phyloP scores from a whole-genome alignment of 2,113 vertebrate species.

The Ptychochromis oligacanthus region DNA sequence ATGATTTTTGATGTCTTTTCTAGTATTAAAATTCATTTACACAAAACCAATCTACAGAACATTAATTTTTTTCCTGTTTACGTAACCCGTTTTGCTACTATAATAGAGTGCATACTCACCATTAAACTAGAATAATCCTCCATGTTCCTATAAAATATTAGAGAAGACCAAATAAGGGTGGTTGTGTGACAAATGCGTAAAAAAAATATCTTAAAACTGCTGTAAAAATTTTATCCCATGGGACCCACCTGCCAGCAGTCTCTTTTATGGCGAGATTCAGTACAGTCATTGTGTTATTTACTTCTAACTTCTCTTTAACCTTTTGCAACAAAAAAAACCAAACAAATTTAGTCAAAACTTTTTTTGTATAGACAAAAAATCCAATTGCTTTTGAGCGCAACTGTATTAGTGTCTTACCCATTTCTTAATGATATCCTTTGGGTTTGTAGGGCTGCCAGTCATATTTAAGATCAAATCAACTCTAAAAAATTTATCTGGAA shows the following conservation, averaged over 20 bases:
- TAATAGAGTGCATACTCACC: conserved; percentile 32
- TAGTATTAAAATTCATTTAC: neutral
- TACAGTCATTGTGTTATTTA: conserved; percentile 22
- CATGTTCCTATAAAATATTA: conserved; percentile 26
- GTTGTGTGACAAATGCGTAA: neutral
- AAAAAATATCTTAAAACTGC: neutral
- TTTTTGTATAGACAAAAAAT: neutral
- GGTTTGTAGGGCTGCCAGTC: conserved; percentile 23
- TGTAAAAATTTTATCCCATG: rapidly evolving
- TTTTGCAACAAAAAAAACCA: conserved; percentile 26
- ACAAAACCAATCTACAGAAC: neutral
- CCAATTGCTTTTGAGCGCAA: rapidly evolving
- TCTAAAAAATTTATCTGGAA: conserved; percentile 67
- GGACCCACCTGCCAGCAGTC: conserved; percentile 27
- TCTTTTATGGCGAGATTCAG: conserved; percentile 50
- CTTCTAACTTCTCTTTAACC: conserved; percentile 53
- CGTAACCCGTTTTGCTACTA: neutral
- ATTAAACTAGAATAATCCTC: neutral
- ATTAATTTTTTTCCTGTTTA: too few relatives aligned
- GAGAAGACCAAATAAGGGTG: neutral
- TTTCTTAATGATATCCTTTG: conserved; percentile 36
- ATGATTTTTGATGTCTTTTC: neutral
- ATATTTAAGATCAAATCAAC: conserved; percentile 59
- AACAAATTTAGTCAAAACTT: neutral
- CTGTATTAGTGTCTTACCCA: conserved; percentile 64